Evolutionary conservation across 2,113 vertebrate genomes (phyloP).

Genomic region (Hippocampus barbouri): DNA sequence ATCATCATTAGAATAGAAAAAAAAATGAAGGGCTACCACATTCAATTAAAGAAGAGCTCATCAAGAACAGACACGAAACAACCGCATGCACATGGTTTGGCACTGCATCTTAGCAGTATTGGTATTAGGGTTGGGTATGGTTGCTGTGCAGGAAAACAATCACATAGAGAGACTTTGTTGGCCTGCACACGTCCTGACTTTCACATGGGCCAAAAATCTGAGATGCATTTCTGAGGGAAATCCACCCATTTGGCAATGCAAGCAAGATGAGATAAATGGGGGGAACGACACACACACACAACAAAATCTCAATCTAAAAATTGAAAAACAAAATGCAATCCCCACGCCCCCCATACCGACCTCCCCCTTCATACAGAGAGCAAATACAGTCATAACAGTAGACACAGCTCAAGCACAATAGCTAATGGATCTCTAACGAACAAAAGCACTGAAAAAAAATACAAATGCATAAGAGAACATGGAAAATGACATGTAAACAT

Average conservation of each 20-base stretch:
- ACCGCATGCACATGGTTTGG: neutral
- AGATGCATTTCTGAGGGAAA: conserved; percentile 25
- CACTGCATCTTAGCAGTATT: conserved; percentile 23
- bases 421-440: neutral
- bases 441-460: too few relatives aligned
- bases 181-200: conserved; percentile 5
- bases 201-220: conserved; percentile 32
- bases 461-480: neutral
- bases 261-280: conserved; percentile 10
- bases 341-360: too few relatives aligned
- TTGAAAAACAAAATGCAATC: neutral
- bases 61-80: conserved; percentile 3
- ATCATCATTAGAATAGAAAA: neutral
- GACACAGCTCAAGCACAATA: too few relatives aligned
- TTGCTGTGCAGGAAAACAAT: conserved; percentile 39
- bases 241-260: conserved; percentile 30
- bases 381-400: too few relatives aligned
- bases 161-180: conserved; percentile 26
- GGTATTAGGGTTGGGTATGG: conserved; percentile 19
- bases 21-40: conserved; percentile 5
- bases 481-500: neutral
- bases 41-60: conserved; percentile 10
- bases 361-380: neutral
- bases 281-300: neutral
- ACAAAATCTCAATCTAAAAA: neutral